phyloP scores from a whole-genome alignment of 2,113 vertebrate species.

The Orthochromis malagaraziensis region DNA sequence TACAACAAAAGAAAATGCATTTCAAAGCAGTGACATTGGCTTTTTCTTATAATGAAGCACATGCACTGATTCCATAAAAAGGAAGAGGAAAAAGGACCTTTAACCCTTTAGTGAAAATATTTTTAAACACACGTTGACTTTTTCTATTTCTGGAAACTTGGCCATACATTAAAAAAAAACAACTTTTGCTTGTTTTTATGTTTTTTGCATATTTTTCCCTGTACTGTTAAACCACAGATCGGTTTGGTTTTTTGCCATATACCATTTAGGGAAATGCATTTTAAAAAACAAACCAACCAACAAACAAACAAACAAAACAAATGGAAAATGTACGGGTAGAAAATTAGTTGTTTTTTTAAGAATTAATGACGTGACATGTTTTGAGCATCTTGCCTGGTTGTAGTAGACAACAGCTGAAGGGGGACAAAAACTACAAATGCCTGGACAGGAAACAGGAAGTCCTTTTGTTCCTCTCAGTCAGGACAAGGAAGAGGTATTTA shows the following conservation, averaged over 20 bases:
- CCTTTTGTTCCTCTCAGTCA: neutral
- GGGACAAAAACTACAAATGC: neutral
- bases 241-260: neutral
- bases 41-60: neutral
- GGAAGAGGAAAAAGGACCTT: neutral
- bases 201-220: neutral
- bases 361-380: neutral
- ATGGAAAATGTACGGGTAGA: neutral
- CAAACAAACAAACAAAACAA: neutral
- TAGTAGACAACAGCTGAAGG: neutral
- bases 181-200: neutral
- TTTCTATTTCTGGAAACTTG: neutral
- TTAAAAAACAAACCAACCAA: neutral
- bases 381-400: neutral
- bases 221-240: neutral
- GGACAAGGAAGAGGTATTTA: neutral
- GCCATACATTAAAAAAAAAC: accelerated
- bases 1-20: neutral
- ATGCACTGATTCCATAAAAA: neutral
- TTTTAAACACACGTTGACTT: accelerated
- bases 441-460: neutral
- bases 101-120: neutral
- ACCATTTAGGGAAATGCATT: neutral
- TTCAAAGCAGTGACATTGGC: neutral
- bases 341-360: neutral